These are phyloP conservation scores for Danio albolineatus DNA, from an alignment of 2,797 vertebrate genomes.

Conservation along the genomic window DNA sequence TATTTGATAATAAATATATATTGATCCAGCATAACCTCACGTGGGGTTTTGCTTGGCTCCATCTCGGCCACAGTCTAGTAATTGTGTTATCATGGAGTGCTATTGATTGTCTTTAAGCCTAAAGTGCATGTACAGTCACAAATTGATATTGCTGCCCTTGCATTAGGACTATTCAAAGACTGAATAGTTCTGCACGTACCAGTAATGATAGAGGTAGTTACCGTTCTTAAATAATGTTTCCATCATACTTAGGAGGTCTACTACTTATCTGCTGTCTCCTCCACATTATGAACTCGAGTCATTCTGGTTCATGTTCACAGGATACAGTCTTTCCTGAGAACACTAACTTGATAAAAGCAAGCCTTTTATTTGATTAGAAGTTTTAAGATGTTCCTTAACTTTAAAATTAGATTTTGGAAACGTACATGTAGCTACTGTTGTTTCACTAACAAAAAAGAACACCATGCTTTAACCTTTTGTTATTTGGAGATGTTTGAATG, in stretches of 20 bases:
- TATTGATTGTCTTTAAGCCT: constrained; percentile 66
- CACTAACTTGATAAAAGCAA: constrained; percentile 36
- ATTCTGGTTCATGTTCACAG: constrained; percentile 14
- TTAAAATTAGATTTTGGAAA: constrained; percentile 46
- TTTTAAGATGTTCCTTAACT: constrained; percentile 32
- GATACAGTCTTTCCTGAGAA: constrained; percentile 33
- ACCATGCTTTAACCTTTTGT: background rate
- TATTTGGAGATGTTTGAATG: background rate
- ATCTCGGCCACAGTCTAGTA: constrained; percentile 51
- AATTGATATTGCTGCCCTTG: constrained; percentile 58
- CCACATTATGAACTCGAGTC: constrained; percentile 17
- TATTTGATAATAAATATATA: constrained; percentile 62
- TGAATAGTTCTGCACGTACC: constrained; percentile 45
- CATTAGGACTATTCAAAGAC: constrained; percentile 48
- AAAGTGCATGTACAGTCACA: constrained; percentile 64
- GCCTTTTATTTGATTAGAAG: constrained; percentile 28
- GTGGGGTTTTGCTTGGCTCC: constrained; percentile 47
- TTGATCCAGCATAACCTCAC: constrained; percentile 51
- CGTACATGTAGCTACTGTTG: background rate
- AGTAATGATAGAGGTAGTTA: constrained; percentile 50
- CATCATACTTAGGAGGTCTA: constrained; percentile 43
- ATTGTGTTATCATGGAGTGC: constrained; percentile 64
- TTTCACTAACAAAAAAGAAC: constrained; percentile 1
- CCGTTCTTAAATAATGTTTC: constrained; percentile 43
- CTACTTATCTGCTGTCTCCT: constrained; percentile 23